Conservation (phyloP, 2,888 invertebrate species). For the Theretra japonica region DNA sequence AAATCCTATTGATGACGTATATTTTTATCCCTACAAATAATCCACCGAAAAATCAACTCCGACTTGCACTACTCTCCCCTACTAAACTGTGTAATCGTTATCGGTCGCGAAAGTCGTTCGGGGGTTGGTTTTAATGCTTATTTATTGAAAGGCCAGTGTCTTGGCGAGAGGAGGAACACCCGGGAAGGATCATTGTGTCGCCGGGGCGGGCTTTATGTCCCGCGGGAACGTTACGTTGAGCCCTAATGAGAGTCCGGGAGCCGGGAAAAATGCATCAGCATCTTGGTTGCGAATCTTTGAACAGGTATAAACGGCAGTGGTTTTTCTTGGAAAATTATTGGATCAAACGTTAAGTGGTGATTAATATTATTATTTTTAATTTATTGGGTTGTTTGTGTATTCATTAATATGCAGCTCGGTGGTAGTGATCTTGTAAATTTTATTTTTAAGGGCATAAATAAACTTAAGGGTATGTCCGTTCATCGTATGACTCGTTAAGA, state of each 20-base stretch:
- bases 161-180: slow-evolving; percentile 66
- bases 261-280: slow-evolving; percentile 32
- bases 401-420: too few relatives aligned
- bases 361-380: too few relatives aligned
- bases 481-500: too few relatives aligned
- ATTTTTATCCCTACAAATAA: background rate
- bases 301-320: background rate
- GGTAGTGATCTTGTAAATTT: too few relatives aligned
- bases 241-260: slow-evolving; percentile 35
- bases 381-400: too few relatives aligned
- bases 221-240: slow-evolving; percentile 28
- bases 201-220: slow-evolving; percentile 47
- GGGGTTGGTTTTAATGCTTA: slow-evolving; percentile 76
- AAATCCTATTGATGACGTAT: too few relatives aligned
- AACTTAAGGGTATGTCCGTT: too few relatives aligned
- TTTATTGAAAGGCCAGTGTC: slow-evolving; percentile 77
- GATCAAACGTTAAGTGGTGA: background rate
- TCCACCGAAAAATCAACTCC: background rate
- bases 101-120: slow-evolving; percentile 57
- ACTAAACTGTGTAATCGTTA: slow-evolving; percentile 53
- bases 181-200: slow-evolving; percentile 74
- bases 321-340: background rate
- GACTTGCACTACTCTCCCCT: background rate
- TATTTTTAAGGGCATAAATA: too few relatives aligned
- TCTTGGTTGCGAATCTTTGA: background rate